Conservation (phyloP, 1,140 invertebrate species). For the Bombus terrestris region DNA sequence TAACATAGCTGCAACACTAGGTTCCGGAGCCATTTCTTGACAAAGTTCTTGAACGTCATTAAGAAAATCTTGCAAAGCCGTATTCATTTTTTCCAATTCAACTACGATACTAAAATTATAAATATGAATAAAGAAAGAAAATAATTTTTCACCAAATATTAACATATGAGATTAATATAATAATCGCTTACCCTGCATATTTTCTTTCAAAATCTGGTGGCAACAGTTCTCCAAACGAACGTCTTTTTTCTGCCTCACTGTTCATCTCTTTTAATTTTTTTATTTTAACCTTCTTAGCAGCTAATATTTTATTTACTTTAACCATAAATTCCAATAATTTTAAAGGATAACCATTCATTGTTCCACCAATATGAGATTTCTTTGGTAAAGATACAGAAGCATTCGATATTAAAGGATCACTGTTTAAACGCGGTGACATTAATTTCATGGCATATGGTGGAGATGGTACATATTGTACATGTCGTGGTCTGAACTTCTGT, state of each 20-base stretch:
- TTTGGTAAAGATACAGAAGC: constrained; percentile 77
- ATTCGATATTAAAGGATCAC: constrained; percentile 84
- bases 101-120: constrained; percentile 86
- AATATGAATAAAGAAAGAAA: constrained; percentile 3
- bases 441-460: constrained; percentile 83
- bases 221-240: constrained; percentile 90
- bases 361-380: constrained; percentile 81
- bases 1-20: constrained; percentile 93
- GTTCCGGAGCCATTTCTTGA: constrained; percentile 93
- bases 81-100: constrained; percentile 96
- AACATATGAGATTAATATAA: neutral
- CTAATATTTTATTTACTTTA: constrained; percentile 92
- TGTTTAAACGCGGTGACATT: constrained; percentile 82
- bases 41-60: constrained; percentile 93
- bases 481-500: constrained; percentile 90
- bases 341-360: constrained; percentile 92
- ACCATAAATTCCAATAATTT: constrained; percentile 94
- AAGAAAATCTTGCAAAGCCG: constrained; percentile 92
- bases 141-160: neutral
- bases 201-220: constrained; percentile 93
- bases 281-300: constrained; percentile 92
- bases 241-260: constrained; percentile 93
- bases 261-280: constrained; percentile 94
- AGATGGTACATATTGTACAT: constrained; percentile 84
- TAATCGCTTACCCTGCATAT: constrained; percentile 88